These are phyloP conservation scores for Dromococcyx pavoninus DNA, from an alignment of 2,797 vertebrate species.

Conservation along the genomic window DNA sequence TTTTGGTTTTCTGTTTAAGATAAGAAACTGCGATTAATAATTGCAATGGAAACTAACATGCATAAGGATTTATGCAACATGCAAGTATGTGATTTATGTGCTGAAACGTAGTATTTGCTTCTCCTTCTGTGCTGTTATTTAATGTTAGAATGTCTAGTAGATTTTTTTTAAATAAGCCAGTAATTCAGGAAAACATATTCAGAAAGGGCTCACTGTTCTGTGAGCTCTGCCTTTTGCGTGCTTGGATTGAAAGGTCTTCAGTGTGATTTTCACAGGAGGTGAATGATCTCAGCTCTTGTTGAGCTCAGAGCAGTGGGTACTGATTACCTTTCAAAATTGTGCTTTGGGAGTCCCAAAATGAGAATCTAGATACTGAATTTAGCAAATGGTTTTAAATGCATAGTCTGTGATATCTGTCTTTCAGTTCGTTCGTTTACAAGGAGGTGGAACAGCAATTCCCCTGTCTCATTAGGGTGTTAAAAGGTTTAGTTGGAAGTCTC, in stretches of 20 bases:
- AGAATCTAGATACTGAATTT: conserved; percentile 45
- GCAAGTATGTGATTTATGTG: background rate
- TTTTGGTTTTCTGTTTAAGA: background rate
- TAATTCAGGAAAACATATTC: background rate
- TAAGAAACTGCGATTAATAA: background rate
- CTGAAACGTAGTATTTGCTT: background rate
- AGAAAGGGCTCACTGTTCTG: background rate
- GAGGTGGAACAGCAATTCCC: conserved; percentile 52
- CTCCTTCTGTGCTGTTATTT: background rate
- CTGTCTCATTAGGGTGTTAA: conserved; percentile 54
- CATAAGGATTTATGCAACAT: background rate
- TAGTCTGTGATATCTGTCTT: conserved; percentile 14
- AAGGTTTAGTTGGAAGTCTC: conserved; percentile 46
- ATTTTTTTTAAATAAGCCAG: background rate
- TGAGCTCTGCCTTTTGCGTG: background rate
- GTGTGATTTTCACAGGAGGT: background rate
- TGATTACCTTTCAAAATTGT: conserved; percentile 44
- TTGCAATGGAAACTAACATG: background rate
- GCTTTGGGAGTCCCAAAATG: conserved; percentile 60
- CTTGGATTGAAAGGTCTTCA: background rate
- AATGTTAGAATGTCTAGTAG: background rate
- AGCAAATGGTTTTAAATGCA: conserved; percentile 45
- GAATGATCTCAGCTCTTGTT: conserved; percentile 14
- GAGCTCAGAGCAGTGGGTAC: conserved; percentile 25
- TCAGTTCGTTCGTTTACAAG: conserved; percentile 30